Conservation (phyloP, 2,888 invertebrate species). For the Artemia sinica region DNA sequence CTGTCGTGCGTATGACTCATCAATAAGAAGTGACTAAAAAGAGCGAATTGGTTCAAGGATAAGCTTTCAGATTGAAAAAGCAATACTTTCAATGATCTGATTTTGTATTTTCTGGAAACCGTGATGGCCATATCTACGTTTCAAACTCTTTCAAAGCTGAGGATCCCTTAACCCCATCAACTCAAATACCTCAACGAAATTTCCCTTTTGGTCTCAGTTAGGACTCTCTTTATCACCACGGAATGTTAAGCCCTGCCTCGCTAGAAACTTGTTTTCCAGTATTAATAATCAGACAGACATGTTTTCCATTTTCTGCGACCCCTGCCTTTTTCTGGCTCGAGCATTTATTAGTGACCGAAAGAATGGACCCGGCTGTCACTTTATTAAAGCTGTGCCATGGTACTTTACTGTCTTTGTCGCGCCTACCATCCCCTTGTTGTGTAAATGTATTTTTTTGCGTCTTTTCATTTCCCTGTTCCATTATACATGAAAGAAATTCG, state of each 20-base stretch:
- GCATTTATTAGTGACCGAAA: constrained; percentile 5
- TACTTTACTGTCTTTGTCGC: neutral
- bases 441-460: constrained; percentile 11
- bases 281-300: constrained; percentile 19
- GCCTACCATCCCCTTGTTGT: constrained; percentile 7
- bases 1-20: too few species aligned
- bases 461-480: constrained; percentile 3
- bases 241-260: constrained; percentile 24
- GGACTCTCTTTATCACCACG: constrained; percentile 19
- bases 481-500: constrained; percentile 4
- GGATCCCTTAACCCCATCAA: constrained; percentile 14
- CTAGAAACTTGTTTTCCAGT: constrained; percentile 21
- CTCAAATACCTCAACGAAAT: constrained; percentile 23
- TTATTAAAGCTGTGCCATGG: neutral
- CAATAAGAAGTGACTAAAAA: too few species aligned
- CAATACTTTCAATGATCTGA: too few species aligned
- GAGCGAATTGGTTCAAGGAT: too few species aligned
- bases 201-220: constrained; percentile 21
- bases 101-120: too few species aligned
- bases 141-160: neutral
- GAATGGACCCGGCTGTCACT: neutral
- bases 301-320: constrained; percentile 15
- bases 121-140: neutral
- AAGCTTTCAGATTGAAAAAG: too few species aligned
- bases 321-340: constrained; percentile 14